Evolutionary conservation across 2,113 vertebrate species (phyloP).

Genomic region (Setophaga kirtlandii): DNA sequence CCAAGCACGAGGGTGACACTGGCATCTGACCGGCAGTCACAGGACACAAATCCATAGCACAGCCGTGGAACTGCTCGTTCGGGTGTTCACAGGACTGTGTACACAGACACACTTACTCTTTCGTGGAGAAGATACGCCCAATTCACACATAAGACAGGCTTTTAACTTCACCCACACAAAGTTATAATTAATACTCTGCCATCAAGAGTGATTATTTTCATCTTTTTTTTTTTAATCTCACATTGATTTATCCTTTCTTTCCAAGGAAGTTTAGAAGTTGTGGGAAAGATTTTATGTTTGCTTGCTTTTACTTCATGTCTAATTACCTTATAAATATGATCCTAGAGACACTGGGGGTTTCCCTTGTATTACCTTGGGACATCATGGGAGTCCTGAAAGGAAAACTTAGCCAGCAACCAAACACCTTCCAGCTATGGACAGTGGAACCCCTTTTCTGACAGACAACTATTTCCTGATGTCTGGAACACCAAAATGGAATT

Average conservation of each 20-base stretch:
- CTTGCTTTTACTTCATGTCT: not conserved
- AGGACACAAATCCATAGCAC: not conserved
- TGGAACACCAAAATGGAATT: not conserved
- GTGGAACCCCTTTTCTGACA: not conserved
- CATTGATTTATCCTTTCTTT: not conserved
- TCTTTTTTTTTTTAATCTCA: not conserved
- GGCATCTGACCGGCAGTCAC: not conserved
- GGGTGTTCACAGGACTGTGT: not conserved
- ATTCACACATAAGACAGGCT: not conserved
- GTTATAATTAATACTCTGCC: constrained; percentile 50
- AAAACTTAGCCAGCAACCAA: not conserved
- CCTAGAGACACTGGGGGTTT: not conserved
- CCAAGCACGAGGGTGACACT: not conserved
- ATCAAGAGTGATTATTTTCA: constrained; percentile 5
- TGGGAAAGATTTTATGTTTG: not conserved
- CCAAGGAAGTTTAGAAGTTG: not conserved
- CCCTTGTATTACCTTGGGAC: not conserved
- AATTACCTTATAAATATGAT: not conserved
- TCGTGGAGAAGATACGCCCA: not conserved
- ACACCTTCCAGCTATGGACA: not conserved
- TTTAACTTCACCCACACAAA: constrained; percentile 39
- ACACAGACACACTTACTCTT: not conserved
- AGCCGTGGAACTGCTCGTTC: not conserved
- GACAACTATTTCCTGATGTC: not conserved
- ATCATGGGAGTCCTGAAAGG: not conserved